Evolutionary conservation across 2,113 vertebrate species (phyloP).

Genomic region (Xerus inauris): DNA sequence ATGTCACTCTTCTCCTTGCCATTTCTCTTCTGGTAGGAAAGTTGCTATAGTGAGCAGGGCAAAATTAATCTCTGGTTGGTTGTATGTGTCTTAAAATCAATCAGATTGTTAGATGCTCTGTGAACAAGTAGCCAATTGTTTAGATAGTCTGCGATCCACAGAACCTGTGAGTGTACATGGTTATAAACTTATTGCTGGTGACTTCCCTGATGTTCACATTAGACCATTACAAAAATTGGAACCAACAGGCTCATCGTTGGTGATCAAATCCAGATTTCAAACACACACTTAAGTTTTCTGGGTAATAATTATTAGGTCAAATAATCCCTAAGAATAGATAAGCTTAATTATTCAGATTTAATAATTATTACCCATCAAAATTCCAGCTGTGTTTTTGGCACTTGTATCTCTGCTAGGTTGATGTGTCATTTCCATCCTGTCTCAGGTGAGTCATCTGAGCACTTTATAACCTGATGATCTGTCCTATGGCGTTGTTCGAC

Average conservation of each 20-base stretch:
- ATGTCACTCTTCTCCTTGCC: neutral
- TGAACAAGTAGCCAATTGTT: neutral
- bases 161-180: neutral
- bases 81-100: neutral
- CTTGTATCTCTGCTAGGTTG: slow-evolving; percentile 28
- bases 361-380: slow-evolving; percentile 78
- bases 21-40: neutral
- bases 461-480: neutral
- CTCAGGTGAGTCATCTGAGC: neutral
- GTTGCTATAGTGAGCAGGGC: neutral
- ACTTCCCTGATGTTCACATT: slow-evolving; percentile 28
- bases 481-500: neutral
- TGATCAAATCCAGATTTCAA: slow-evolving; percentile 64
- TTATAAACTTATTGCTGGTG: neutral
- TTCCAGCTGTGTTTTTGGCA: slow-evolving; percentile 70
- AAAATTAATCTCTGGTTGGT: neutral
- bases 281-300: slow-evolving; percentile 69
- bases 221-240: slow-evolving; percentile 4
- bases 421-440: neutral
- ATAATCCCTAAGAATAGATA: slow-evolving; percentile 80
- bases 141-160: neutral
- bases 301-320: slow-evolving; percentile 80
- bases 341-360: slow-evolving; percentile 80
- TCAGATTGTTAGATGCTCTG: neutral
- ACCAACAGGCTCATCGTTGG: slow-evolving; percentile 63